Percentiles rank a stretch among this genome's conserved stretches.
These are phyloP conservation scores for Lepus timidus DNA, from an alignment of 2,113 vertebrate species.

Conservation along the genomic window DNA sequence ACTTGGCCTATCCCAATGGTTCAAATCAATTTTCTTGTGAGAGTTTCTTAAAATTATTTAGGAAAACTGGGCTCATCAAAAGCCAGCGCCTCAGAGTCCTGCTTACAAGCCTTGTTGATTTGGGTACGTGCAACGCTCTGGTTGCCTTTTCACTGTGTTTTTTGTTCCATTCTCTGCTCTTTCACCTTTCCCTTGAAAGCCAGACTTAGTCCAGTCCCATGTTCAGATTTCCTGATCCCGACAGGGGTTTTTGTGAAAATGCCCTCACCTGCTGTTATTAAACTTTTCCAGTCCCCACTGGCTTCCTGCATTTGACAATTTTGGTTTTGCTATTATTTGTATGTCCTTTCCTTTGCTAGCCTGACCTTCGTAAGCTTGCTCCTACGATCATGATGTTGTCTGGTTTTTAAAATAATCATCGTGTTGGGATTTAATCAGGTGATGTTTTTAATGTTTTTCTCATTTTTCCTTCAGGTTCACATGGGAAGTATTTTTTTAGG, in stretches of 20 bases:
- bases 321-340: neutral
- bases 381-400: neutral
- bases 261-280: neutral
- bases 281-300: neutral
- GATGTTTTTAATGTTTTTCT: neutral
- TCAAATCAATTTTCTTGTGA: neutral
- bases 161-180: neutral
- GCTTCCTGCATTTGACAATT: neutral
- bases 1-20: neutral
- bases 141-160: neutral
- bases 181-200: neutral
- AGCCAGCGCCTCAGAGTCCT: neutral
- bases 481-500: neutral
- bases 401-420: neutral
- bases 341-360: neutral
- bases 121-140: neutral
- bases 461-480: neutral
- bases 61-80: neutral
- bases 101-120: neutral
- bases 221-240: neutral
- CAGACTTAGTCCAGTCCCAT: neutral
- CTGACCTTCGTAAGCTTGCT: neutral
- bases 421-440: neutral
- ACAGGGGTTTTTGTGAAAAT: neutral
- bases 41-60: neutral